Evolutionary conservation across 2,888 invertebrate genomes (phyloP), one percentile per base, ranked within the genome.

Genomic region (Eupithecia dodoneata): DNA sequence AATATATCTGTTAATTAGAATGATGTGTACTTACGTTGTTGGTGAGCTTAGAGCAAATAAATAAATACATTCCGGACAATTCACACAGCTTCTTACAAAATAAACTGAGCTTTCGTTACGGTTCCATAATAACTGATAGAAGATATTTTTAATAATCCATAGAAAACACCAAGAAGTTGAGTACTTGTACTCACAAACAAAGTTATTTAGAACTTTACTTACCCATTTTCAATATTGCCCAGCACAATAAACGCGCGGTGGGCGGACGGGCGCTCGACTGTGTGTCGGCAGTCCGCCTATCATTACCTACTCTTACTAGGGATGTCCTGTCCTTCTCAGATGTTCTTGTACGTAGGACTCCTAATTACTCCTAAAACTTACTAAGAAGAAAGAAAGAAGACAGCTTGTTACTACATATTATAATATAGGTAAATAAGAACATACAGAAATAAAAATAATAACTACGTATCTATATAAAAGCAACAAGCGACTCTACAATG

Each of bases 211-310:
- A 63, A 63, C 63, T 63, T 63, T 47, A 74, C 81, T 79, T 74
- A 81, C 81, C 77, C 81, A 81, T 81, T 55, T 12, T 45, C 70
- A 66, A 63, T 59, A 45, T 72, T 55, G 65, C 59, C 12, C 7
- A 74, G 55, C 79, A 74, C 76, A 75, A 72, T 30, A 74, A 70
- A 88, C 90, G 91, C 90, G 91, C 86, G 85, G 85, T 82, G 90
- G 93, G 93, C 92, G 94, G 93, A 93, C 91, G 93, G 91, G 88
- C 88, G 88, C 86, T 90, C 93, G 93, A 93, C 94, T 93, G 91
- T 86, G 83, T 89, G 92, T 87, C 92, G 91, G 83, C 88, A 80
- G 79, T 82, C 83, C 87, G 87, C 89, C 93, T 94, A 93, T 94
- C 93, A 92, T 90, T 74, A 76, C 65, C 41, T n/a, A 30, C 45